Evolutionary conservation across 2,113 vertebrate species (phyloP).

Genomic region (Verasper variegatus): DNA sequence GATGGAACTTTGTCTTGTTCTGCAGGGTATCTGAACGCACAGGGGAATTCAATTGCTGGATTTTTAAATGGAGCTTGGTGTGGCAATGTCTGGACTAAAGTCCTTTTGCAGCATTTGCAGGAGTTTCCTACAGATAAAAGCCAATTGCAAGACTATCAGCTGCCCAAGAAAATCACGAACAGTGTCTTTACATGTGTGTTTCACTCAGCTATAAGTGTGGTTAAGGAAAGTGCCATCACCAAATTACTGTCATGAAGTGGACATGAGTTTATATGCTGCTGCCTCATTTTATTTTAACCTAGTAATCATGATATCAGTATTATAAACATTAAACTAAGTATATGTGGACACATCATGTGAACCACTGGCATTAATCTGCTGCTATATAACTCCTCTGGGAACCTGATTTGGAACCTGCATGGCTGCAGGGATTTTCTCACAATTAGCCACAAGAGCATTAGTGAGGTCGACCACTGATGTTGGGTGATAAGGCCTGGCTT

Average conservation of each 20-base stretch:
- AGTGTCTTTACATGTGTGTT: background rate
- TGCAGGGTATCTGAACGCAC: no score
- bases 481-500: background rate
- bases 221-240: background rate
- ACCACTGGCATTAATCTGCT: background rate
- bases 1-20: no score
- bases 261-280: background rate
- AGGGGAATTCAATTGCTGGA: background rate
- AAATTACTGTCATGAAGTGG: background rate
- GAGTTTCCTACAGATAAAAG: no score
- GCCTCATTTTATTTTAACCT: background rate
- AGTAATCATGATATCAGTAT: background rate
- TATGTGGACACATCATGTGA: background rate
- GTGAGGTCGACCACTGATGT: no score
- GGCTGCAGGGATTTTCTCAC: background rate
- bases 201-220: background rate
- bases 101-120: no score
- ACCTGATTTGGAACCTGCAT: no score
- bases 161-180: background rate
- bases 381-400: no score
- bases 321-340: background rate
- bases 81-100: background rate
- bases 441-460: background rate
- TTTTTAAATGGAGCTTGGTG: conserved; percentile 6
- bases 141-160: no score